Evolutionary conservation across 2,888 invertebrate genomes (phyloP), one percentile per base, ranked within the genome.

Genomic region (Chymomyza procnemis): DNA sequence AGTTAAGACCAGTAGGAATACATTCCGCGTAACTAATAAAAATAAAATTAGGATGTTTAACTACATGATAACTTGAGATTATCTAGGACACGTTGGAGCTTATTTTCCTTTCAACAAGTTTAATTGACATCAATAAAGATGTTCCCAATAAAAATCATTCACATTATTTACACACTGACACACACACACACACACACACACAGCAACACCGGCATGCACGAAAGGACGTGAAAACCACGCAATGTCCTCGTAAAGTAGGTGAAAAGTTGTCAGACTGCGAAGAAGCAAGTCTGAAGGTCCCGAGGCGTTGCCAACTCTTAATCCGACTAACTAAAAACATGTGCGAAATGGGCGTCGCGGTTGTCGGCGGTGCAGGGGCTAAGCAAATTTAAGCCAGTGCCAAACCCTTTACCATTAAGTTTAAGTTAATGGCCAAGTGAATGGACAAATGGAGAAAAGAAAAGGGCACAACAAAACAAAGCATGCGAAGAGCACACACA

Each of bases 381-480:
- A 41, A 12, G 34, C 34, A 41, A 41, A 41, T 41, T 12, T 41
- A 41, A 41, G 34, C 12, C 34, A 41, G 34, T 41, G 34, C 34
- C 34, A 41, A 41, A 41, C 34, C 34, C 12, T 41, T 41, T 41
- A 9, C 12, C 34, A 41, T 41, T 12, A 41, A 41, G 34, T 12
- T 41, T 41, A 41, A 41, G 12, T 12, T 12, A 41, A 41, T 41
- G 34, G 34, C 34, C 34, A 41, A 41, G 34, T 41, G 34, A 41
- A 41, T 41, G 34, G 34, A 41, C 34, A 41, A 41, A 41, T 41
- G 34, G 34, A 12, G 9, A 41, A 30, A 41, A 41, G 34, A 41
- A 41, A 12, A 52, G 21, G 34, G 18, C 26, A 46, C n/a, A 57
- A 61, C 14, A 62, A 67, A 41, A 14, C 52, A 66, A 18, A 5